Base-by-base conservation (phyloP, 92 coral and sea anemone genomes). In the Pocillopora grandis region DNA sequence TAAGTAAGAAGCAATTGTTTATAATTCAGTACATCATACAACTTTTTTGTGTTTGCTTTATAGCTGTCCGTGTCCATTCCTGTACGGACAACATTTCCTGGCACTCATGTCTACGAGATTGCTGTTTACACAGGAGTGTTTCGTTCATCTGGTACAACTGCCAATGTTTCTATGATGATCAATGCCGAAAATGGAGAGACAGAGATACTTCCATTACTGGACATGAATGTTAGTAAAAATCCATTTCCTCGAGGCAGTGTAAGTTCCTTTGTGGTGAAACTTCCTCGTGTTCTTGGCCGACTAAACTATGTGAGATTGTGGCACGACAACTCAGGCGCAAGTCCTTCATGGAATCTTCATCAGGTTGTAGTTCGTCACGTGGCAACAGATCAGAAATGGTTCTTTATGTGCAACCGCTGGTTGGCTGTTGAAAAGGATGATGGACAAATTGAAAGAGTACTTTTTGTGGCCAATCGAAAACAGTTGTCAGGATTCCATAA, bases 361-460 rank as follows among this genome's bases (percentile, higher is more conserved):
- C 94, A 93, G 73, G 87, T 95, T 12, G 89, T 87, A 6, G 67
- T 93, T 27, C 92, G 91, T 36, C 93, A 93, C 76, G 73, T 91
- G 8, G 78, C 91, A 18, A 89, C 97, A 15, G 87, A 86, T 76
- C 80, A 88, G 61, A 90, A 89, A 66, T 88, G 82, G 81, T 90
- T 81, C 79, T 95, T 93, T 78, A 76, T 95, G 48, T 88, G 92
- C 72, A 92, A 91, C 71, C 91, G 88, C 62, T 95, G 97, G 97
- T 55, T 95, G 66, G 98, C 97, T 18, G 92, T 95, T 56, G 98
- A 93, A 65, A 90, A 88, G 60, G 95, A 90, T 27, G 97, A 93
- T 17, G 97, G 98, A 1, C 71, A 20, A 23, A 89, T 95, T 36
- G 95, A 95, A 52, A 86, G 88, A 66, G 61, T 42, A 4, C 57